Evolutionary conservation across 2,797 vertebrate genomes (phyloP), one percentile per base, ranked within the genome.

Genomic region (Sitta carolinensis): DNA sequence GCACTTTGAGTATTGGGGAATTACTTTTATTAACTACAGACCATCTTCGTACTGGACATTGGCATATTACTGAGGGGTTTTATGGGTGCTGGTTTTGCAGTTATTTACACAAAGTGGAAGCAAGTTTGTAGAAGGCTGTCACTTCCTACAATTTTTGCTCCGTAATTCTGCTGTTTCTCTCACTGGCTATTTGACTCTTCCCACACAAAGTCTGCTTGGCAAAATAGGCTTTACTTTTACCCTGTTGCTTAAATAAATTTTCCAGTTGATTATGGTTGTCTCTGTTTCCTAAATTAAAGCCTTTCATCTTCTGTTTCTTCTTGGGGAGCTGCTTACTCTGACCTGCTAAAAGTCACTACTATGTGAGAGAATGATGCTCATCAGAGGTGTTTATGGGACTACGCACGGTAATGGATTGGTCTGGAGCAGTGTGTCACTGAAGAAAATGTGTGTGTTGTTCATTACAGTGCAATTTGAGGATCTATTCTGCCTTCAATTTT

Each of bases 241-340:
- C 34, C 75, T 57, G 18, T 67, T 87, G 36, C 58, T 75, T 70
- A 82, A 96, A 96, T 95, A 94, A 93, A 43, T 87, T 93, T 92
- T 42, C 23, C 12, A 13, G 23, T 32, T 87, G 55, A 62, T 40
- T 30, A 52, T 75, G 64, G 32, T 54, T 51, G 58, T 87, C 48
- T 95, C 42, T 90, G 11, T 90, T 90, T 78, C 73, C 51, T 91
- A 50, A 87, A 81, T 61, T 85, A 72, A 83, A 89, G 30, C 34
- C 10, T 75, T 47, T 19, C 12, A 19, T 51, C 40, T 86, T 69
- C 20, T 0, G 1, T 69, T 73, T 10, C 4, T 42, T 83, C n/a
- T 47, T 63, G 47, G n/a, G 62, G 38, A 87, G 16, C 50, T 63
- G 29, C 34, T 72, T 89, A 55, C 74, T 89, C 55, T 50, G 19